Conservation (phyloP, 2,888 invertebrate genomes). For the Camponotus fellah region DNA sequence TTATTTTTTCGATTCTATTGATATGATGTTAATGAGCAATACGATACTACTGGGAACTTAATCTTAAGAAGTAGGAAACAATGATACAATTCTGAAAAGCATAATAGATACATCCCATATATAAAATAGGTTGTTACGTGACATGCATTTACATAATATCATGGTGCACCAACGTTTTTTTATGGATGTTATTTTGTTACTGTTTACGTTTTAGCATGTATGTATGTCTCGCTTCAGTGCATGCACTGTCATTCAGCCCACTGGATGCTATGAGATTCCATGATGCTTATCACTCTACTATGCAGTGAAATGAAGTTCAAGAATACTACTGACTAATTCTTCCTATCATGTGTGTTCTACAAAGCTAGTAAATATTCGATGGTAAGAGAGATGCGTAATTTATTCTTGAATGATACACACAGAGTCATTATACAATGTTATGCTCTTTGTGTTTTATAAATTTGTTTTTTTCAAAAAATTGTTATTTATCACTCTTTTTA, state of each 20-base stretch:
- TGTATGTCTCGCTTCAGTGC: conserved; percentile 81
- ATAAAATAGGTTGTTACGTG: conserved; percentile 7
- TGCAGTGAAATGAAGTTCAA: conserved; percentile 74
- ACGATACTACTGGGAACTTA: conserved; percentile 10
- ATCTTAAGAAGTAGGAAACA: conserved; percentile 8
- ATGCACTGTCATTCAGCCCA: conserved; percentile 80
- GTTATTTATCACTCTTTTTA: neutral
- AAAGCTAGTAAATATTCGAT: conserved; percentile 78
- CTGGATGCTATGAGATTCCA: conserved; percentile 79
- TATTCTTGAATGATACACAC: conserved; percentile 63
- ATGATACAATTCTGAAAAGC: conserved; percentile 5
- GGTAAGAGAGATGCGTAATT: conserved; percentile 80
- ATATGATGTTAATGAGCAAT: conserved; percentile 2
- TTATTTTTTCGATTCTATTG: neutral
- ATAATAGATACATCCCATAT: neutral
- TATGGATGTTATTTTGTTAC: conserved; percentile 73
- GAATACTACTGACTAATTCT: conserved; percentile 75
- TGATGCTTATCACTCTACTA: conserved; percentile 77
- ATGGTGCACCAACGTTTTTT: conserved; percentile 61
- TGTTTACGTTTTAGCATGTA: conserved; percentile 81
- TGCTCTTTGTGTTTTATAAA: conserved; percentile 11
- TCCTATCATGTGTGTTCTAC: conserved; percentile 78
- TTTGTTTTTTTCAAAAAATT: conserved; percentile 6
- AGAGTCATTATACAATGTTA: conserved; percentile 20
- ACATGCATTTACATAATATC: conserved; percentile 51